A percentile compares a stretch with the other conserved stretches of the same genome.
These are phyloP conservation scores for Microcebus ravelobensis DNA, from an alignment of 2,113 vertebrate species.

Conservation along the genomic window DNA sequence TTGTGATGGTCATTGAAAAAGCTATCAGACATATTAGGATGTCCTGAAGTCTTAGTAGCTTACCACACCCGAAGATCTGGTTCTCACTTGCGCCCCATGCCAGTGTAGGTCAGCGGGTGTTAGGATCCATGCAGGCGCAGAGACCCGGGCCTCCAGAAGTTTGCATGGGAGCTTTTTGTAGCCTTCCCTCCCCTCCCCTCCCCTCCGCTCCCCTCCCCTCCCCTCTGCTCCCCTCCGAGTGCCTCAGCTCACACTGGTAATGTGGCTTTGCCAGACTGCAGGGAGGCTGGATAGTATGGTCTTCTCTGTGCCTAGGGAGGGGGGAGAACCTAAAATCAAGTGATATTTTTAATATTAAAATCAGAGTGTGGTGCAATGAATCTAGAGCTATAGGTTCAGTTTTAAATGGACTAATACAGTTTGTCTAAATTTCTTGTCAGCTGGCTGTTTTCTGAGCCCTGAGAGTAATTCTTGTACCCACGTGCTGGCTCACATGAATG, in stretches of 20 bases:
- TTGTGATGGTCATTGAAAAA: background rate
- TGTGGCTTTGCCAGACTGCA: too few relatives aligned
- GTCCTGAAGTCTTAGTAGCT: background rate
- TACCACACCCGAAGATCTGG: background rate
- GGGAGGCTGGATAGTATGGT: rapidly evolving
- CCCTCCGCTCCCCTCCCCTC: background rate
- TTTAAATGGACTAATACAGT: background rate
- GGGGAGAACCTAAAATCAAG: background rate
- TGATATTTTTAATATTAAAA: background rate
- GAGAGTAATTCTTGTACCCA: background rate
- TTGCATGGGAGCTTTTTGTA: background rate
- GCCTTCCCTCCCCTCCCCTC: background rate
- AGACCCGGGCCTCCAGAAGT: background rate
- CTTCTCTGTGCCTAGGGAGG: background rate
- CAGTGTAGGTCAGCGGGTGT: background rate
- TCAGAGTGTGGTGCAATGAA: background rate
- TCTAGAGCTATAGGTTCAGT: background rate
- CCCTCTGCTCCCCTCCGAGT: background rate
- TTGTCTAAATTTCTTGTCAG: background rate
- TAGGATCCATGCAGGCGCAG: background rate
- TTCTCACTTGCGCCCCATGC: background rate
- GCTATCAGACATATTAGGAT: background rate
- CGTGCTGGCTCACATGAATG: background rate
- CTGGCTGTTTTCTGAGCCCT: background rate
- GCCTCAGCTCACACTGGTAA: background rate